Conservation (phyloP, 2,888 invertebrate genomes). For the Ischnus inquisitorius region DNA sequence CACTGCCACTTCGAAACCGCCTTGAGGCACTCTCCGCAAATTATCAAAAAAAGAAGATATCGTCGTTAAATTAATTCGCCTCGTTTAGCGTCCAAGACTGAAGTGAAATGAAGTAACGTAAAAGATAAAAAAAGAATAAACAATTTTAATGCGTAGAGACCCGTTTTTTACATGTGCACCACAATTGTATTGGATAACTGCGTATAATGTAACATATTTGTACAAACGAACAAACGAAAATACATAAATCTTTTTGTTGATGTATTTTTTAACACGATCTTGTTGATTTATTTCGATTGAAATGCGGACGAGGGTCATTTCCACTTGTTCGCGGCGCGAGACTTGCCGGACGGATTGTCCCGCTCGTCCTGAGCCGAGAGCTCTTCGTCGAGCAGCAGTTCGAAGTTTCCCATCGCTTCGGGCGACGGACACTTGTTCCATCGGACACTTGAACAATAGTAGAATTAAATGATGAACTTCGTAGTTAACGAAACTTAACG, state of each 20-base stretch:
- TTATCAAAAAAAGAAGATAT: conserved; percentile 42
- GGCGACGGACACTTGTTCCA: conserved; percentile 93
- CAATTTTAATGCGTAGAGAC: conserved; percentile 69
- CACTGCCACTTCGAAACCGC: conserved; percentile 77
- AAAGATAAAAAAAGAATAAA: conserved; percentile 10
- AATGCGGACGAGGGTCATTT: conserved; percentile 73
- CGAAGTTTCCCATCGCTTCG: conserved; percentile 94
- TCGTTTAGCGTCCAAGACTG: conserved; percentile 81
- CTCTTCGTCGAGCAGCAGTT: conserved; percentile 94
- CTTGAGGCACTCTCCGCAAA: conserved; percentile 66
- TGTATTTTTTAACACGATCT: conserved; percentile 65
- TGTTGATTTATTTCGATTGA: background rate
- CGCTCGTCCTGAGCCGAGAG: conserved; percentile 89
- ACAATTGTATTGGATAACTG: conserved; percentile 73
- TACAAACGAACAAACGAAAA: conserved; percentile 79
- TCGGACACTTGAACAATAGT: conserved; percentile 87
- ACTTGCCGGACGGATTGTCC: conserved; percentile 81
- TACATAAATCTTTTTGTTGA: conserved; percentile 78
- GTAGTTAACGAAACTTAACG: background rate
- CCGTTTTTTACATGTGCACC: conserved; percentile 80
- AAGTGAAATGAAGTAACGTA: conserved; percentile 64
- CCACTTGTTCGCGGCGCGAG: conserved; percentile 80
- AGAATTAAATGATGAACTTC: background rate
- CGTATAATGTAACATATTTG: conserved; percentile 82
- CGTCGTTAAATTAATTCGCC: conserved; percentile 65